phyloP scores from a whole-genome alignment of 2,113 vertebrate genomes.

The Agelaius tricolor region DNA sequence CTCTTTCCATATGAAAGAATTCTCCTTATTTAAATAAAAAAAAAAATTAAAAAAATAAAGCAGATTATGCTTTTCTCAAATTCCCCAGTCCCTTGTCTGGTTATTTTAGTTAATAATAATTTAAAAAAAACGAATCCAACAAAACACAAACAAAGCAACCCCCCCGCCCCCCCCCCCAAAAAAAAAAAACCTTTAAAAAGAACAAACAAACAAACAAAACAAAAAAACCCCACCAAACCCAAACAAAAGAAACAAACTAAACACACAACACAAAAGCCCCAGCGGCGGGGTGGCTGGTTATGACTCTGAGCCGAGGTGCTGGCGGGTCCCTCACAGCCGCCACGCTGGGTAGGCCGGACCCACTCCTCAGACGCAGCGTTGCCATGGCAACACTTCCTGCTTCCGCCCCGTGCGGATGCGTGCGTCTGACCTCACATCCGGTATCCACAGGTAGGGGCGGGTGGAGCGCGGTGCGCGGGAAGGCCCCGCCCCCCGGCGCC shows the following conservation, averaged over 20 bases:
- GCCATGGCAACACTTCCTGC: neutral
- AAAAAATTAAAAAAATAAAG: slow-evolving; percentile 85
- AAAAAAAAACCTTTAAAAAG: too few species aligned
- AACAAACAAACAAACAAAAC: neutral
- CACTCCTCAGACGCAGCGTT: fast-evolving
- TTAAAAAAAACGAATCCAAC: neutral
- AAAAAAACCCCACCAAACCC: neutral
- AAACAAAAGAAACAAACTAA: neutral
- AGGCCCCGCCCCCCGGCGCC: neutral
- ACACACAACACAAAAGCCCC: too few species aligned
- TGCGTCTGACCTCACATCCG: slow-evolving; percentile 2
- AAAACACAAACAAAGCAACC: too few species aligned
- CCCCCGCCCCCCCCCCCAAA: too few species aligned
- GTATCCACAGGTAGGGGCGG: fast-evolving
- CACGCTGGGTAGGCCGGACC: fast-evolving
- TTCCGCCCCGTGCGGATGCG: fast-evolving
- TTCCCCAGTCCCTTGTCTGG: neutral
- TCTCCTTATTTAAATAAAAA: slow-evolving; percentile 91
- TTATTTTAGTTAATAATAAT: neutral
- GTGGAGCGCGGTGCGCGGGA: fast-evolving
- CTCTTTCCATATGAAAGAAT: slow-evolving; percentile 92
- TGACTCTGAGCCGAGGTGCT: fast-evolving
- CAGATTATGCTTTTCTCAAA: slow-evolving; percentile 85
- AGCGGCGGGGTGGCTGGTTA: fast-evolving
- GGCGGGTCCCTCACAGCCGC: neutral